Conservation (phyloP, 2,888 invertebrate species). For the Tinea pellionella region DNA sequence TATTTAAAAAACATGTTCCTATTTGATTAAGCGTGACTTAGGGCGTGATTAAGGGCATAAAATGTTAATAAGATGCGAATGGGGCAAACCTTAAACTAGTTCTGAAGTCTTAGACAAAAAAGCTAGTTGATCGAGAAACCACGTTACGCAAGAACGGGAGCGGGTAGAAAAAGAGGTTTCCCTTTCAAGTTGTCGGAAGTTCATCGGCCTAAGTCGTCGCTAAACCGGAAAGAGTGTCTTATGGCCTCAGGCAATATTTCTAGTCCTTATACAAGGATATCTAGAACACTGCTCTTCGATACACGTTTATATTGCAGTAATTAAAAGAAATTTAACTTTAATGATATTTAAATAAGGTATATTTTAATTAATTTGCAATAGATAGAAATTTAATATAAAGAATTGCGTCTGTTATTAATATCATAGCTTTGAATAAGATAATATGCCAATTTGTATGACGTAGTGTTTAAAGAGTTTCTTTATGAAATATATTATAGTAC, state of each 20-base stretch:
- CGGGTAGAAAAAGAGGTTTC: slow-evolving; percentile 49
- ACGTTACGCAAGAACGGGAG: slow-evolving; percentile 55
- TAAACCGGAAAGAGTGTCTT: slow-evolving; percentile 33
- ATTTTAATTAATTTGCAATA: too few relatives aligned
- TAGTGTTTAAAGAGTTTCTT: too few relatives aligned
- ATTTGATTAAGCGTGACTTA: slow-evolving; percentile 13
- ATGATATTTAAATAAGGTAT: too few relatives aligned
- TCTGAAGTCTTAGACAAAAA: neutral
- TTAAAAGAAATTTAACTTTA: neutral
- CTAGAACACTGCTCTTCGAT: neutral
- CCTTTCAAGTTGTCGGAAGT: slow-evolving; percentile 55
- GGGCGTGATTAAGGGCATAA: slow-evolving; percentile 9
- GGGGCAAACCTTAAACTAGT: slow-evolving; percentile 7
- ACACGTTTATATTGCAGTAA: neutral
- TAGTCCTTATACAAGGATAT: neutral
- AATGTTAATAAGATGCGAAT: slow-evolving; percentile 15
- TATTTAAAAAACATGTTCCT: neutral
- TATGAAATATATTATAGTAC: too few relatives aligned
- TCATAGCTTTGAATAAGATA: too few relatives aligned
- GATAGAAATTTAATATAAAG: too few relatives aligned
- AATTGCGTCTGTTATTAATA: too few relatives aligned
- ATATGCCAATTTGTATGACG: too few relatives aligned
- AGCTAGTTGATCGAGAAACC: neutral
- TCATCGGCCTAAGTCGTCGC: slow-evolving; percentile 34
- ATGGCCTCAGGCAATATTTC: slow-evolving; percentile 4